These are phyloP conservation scores for Ecliptopera silaceata DNA, from an alignment of 2,888 invertebrate species.

Conservation along the genomic window DNA sequence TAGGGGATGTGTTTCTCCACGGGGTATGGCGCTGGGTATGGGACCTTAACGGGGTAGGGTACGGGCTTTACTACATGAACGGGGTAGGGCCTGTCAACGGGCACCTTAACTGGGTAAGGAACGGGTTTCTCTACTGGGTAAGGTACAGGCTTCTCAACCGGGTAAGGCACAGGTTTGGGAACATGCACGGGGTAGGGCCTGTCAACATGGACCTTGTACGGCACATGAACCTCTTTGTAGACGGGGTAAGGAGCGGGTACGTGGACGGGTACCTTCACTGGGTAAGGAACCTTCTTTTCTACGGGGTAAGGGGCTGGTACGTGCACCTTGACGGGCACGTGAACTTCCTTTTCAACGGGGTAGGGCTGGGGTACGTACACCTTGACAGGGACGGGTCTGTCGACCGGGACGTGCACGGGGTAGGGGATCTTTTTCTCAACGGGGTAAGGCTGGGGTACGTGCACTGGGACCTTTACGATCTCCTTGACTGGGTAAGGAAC, in stretches of 20 bases:
- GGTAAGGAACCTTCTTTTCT: slow-evolving; percentile 86
- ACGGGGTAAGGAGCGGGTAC: slow-evolving; percentile 86
- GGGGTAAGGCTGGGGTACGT: slow-evolving; percentile 87
- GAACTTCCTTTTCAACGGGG: slow-evolving; percentile 85
- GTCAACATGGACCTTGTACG: slow-evolving; percentile 86
- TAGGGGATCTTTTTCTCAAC: slow-evolving; percentile 84
- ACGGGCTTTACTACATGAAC: slow-evolving; percentile 74
- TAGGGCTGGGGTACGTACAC: slow-evolving; percentile 83
- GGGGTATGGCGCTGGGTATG: slow-evolving; percentile 85
- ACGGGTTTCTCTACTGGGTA: slow-evolving; percentile 70
- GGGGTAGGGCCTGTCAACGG: slow-evolving; percentile 81
- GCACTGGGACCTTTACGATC: slow-evolving; percentile 83
- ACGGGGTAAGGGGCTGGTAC: slow-evolving; percentile 88
- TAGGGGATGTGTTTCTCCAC: slow-evolving; percentile 85
- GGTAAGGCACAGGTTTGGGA: slow-evolving; percentile 84
- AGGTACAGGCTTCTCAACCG: slow-evolving; percentile 83
- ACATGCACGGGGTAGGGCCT: slow-evolving; percentile 86
- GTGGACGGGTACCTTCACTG: slow-evolving; percentile 84
- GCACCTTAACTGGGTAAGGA: slow-evolving; percentile 85
- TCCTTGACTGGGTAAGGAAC: slow-evolving; percentile 87
- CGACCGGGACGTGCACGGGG: slow-evolving; percentile 79
- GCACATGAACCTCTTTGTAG: slow-evolving; percentile 80
- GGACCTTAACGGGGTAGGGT: slow-evolving; percentile 85
- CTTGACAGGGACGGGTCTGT: slow-evolving; percentile 78
- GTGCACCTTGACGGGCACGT: slow-evolving; percentile 86